These are phyloP conservation scores for Trematomus loennbergii DNA, from an alignment of 2,113 vertebrate species.

Conservation along the genomic window DNA sequence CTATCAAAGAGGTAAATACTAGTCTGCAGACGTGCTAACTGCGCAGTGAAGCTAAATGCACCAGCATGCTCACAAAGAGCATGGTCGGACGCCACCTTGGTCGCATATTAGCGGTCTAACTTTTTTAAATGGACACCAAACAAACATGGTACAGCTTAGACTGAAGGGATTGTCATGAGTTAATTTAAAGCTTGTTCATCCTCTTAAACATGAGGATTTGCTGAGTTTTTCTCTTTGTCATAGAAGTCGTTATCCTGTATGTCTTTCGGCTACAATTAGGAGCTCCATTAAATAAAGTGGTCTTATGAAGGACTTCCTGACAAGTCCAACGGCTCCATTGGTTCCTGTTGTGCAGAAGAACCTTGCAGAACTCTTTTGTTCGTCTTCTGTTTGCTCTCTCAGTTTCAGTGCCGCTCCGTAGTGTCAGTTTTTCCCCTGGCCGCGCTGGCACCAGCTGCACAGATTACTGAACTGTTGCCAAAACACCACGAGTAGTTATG, in stretches of 20 bases:
- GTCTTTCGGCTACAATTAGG: background rate
- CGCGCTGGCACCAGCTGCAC: conserved; percentile 49
- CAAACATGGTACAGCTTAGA: background rate
- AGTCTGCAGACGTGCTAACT: too few species aligned
- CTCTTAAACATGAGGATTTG: background rate
- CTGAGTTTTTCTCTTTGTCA: background rate
- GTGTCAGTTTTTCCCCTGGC: conserved; percentile 52
- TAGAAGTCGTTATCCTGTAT: background rate
- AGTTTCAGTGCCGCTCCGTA: background rate
- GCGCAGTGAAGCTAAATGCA: background rate
- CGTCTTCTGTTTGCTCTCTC: background rate
- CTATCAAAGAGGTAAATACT: too few species aligned
- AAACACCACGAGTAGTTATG: conserved; percentile 67
- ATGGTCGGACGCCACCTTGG: too few species aligned
- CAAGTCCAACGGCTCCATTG: background rate
- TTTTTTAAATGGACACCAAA: background rate
- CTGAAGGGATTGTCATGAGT: background rate
- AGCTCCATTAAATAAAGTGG: too few species aligned
- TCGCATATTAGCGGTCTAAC: background rate
- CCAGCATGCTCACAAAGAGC: background rate
- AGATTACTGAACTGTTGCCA: conserved; percentile 74
- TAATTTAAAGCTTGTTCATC: background rate
- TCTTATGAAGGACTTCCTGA: background rate
- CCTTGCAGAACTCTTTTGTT: background rate
- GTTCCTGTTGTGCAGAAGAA: background rate